Base-by-base conservation (phyloP, 2,797 vertebrate species). In the Alca torda region DNA sequence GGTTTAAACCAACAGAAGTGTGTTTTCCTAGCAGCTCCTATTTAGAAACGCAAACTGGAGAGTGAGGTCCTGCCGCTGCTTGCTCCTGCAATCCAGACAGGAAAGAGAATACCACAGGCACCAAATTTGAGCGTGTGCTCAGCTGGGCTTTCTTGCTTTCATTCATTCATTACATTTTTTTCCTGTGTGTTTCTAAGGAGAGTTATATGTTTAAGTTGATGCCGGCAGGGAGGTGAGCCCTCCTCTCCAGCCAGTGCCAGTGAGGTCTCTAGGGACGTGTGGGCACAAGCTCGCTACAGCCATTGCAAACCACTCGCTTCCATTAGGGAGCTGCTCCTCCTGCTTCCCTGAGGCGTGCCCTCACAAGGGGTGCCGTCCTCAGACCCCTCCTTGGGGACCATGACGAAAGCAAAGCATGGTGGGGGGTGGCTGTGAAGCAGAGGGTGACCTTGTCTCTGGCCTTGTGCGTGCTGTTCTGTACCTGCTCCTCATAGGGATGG, bases 181-280 rank as follows among this genome's bases (percentile, higher is more conserved):
- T 51, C 31, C 90, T 96, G 45, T 95, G 51, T 90, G 92, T 95
- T 96, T 96, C 90, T 92, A 77, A 89, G 87, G 91, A 94, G 79
- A 77, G 33, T 68, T 87, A 25, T 24, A 64, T 73, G 70, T 92
- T 96, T 95, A 6, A 94, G 94, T 91, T 84, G 92, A 70, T 11
- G 25, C 77, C 85, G 90, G 70, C 87, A 96, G 86, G 83, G 60
- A 78, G 45, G 78, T 79, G 30, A 82, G 70, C 64, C 64, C 15
- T 95, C 63, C 64, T 87, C 37, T 92, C 16, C 77, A 92, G 91
- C 88, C 89, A 53, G 84, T 87, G 93, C 94, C 95, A 87, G 86
- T 23, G 89, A 78, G 46, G 91, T 80, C 88, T 59, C 60, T 78
- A 88, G 69, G 82, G 75, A 67, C 15, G 11, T 31, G 50, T 51